Base-by-base conservation (phyloP, 2,113 vertebrate species). In the Electrona antarctica region DNA sequence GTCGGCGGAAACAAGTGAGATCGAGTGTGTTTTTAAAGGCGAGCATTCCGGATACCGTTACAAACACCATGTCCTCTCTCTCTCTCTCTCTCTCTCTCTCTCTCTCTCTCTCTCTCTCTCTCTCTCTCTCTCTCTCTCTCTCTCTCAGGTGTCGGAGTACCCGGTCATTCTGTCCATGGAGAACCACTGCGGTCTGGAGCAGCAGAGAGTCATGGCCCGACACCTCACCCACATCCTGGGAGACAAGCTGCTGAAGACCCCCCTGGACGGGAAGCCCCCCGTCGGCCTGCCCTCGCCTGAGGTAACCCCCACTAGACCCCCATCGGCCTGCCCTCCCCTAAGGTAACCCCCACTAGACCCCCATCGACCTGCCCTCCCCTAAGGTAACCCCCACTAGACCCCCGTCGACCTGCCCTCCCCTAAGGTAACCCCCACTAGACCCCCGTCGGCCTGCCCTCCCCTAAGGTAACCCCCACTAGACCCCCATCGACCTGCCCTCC, bases 111-210 rank as follows among this genome's bases (percentile, higher is more conserved):
- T 61, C 63, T 49, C 45, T 76, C 71, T 9, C 67, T 61, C 63
- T 49, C 45, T 76, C 71, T 9, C 67, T 61, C 63, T 49, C 45
- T 76, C 71, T 9, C 67, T 61, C 63, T 49, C 12, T 55, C 57
- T 60, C 69, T 72, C 7, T 6, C 89, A 98, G 97, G 90, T 88
- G 0, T 97, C 96, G 0, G 92, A 96, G 57, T 97, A 95, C 82
- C 97, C 97, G 0, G 92, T 99, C 77, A 96, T 99, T 88, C 83
- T 99, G 84, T 98, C 97, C 33, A 90, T 98, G 62, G 96, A 98
- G 89, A 98, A 97, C 90, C 97, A 99, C 85, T 99, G 97, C 83
- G 92, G 93, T 60, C 69, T 95, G 68, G 96, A 96, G 73, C 97
- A 99, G 71, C 96, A 98, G 87, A 89, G 92, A 61, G 89, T 92